These are phyloP conservation scores for Chunga burmeisteri DNA, from an alignment of 2,113 vertebrate species.

Conservation along the genomic window DNA sequence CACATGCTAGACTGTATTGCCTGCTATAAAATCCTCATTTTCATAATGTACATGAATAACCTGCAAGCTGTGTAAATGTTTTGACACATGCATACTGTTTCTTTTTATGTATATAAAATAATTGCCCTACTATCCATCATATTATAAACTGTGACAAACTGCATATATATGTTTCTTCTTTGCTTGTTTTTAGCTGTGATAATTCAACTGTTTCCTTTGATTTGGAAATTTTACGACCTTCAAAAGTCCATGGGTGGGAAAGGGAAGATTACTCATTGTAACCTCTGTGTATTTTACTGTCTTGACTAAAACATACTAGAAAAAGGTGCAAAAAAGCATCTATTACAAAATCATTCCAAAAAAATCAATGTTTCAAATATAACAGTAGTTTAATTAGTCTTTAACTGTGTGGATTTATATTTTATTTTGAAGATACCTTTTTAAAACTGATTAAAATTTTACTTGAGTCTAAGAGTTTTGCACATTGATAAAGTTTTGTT, in stretches of 20 bases:
- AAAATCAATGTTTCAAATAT: background rate
- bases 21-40: background rate
- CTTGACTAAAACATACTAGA: background rate
- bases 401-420: background rate
- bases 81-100: background rate
- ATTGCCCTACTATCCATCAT: background rate
- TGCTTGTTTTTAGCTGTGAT: background rate
- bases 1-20: background rate
- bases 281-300: background rate
- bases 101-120: constrained; percentile 29
- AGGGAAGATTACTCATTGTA: background rate
- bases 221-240: background rate
- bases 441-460: background rate
- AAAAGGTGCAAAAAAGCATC: background rate
- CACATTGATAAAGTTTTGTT: background rate
- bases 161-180: background rate
- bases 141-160: constrained; percentile 10
- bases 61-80: constrained; percentile 21
- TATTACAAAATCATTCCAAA: background rate
- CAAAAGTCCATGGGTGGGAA: background rate
- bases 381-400: background rate
- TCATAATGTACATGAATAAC: background rate
- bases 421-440: background rate
- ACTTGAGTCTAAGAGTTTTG: background rate
- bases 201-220: background rate